Percentiles rank a stretch among this genome's conserved stretches.
Evolutionary conservation across 2,113 vertebrate species (phyloP).

Genomic region (Ictalurus furcatus): DNA sequence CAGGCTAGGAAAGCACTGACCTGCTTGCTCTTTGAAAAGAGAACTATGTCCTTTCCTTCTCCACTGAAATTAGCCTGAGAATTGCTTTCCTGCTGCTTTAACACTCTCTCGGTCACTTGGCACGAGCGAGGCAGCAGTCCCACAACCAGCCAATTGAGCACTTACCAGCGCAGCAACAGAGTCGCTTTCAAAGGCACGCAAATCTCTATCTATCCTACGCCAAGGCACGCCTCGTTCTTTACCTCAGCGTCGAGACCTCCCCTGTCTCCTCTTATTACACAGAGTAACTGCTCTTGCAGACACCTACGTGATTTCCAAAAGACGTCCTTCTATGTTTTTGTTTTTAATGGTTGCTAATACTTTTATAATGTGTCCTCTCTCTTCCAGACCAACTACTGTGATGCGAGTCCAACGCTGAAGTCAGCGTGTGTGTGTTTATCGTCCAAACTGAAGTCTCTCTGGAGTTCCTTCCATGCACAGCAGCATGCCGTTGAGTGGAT

Average conservation of each 20-base stretch:
- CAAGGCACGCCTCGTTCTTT: constrained; percentile 19
- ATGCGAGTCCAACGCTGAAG: not conserved
- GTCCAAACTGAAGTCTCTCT: constrained; percentile 27
- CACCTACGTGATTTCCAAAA: constrained; percentile 6
- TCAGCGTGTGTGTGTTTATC: constrained; percentile 18
- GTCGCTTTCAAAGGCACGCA: constrained; percentile 29
- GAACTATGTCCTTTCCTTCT: not conserved
- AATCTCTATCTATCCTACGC: constrained; percentile 38
- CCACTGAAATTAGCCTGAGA: not conserved
- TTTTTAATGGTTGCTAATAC: constrained; percentile 32
- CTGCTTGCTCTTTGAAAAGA: not conserved
- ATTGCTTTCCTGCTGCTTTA: constrained; percentile 31
- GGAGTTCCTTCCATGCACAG: not conserved
- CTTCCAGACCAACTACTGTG: constrained; percentile 21
- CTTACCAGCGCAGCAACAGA: constrained; percentile 20
- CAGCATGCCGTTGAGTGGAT: not conserved
- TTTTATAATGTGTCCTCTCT: constrained; percentile 34
- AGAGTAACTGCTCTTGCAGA: constrained; percentile 7
- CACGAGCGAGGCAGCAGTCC: constrained; percentile 18
- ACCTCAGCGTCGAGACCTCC: not conserved
- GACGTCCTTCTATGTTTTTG: constrained; percentile 18
- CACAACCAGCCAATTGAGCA: constrained; percentile 46
- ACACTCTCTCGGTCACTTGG: constrained; percentile 24
- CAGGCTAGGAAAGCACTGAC: not conserved
- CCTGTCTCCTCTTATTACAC: constrained; percentile 32